These are phyloP conservation scores for Aeoliscus strigatus DNA, from an alignment of 2,797 vertebrate species.

Conservation along the genomic window DNA sequence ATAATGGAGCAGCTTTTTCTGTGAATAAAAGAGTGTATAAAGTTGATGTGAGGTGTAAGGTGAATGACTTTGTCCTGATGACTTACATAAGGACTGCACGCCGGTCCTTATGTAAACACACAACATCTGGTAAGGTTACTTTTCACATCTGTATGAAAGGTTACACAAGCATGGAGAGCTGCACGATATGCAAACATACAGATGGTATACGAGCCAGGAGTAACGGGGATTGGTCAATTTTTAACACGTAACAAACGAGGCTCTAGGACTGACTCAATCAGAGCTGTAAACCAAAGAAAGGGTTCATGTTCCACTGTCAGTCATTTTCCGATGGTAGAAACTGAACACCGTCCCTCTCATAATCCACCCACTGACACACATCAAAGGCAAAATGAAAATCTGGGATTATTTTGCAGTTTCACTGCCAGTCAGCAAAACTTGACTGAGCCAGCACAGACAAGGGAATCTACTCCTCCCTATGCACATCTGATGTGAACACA, in stretches of 20 bases:
- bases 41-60: not conserved
- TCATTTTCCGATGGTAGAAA: too few relatives aligned
- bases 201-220: too few relatives aligned
- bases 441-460: not conserved
- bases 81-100: not conserved
- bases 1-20: constrained; percentile 3
- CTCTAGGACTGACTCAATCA: too few relatives aligned
- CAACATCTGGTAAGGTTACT: not conserved
- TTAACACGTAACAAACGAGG: too few relatives aligned
- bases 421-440: not conserved
- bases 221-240: too few relatives aligned
- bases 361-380: not conserved
- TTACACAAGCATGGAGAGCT: too few relatives aligned
- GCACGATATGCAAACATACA: too few relatives aligned
- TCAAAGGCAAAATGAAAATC: constrained; percentile 5
- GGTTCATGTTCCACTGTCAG: too few relatives aligned
- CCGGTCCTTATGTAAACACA: constrained; percentile 1
- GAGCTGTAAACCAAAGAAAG: too few relatives aligned
- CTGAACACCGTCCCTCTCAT: too few relatives aligned
- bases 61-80: not conserved
- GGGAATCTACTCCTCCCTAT: constrained; percentile 2
- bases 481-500: constrained; percentile 16
- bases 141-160: not conserved
- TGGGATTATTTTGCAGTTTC: constrained; percentile 20
- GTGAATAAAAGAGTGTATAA: not conserved